Percentiles rank a stretch among this genome's conserved stretches.
phyloP scores from a whole-genome alignment of 2,113 vertebrate species.

The Aegypius monachus region DNA sequence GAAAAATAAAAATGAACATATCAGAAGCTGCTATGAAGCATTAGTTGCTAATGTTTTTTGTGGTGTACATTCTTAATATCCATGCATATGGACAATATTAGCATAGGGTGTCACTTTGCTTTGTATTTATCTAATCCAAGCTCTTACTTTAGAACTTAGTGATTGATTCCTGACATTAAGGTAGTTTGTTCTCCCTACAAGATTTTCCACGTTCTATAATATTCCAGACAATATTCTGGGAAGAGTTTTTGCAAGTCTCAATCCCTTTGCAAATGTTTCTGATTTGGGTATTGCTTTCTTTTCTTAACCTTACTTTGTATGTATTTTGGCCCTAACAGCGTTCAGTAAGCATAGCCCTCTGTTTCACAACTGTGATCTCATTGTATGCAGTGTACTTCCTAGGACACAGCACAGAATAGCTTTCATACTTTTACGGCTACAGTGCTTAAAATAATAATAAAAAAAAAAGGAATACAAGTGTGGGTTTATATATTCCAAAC shows the following conservation, averaged over 20 bases:
- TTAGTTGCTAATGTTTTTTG: not conserved
- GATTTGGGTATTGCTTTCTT: not conserved
- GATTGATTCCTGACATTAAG: not conserved
- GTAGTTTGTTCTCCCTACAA: not conserved
- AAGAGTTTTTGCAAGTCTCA: not conserved
- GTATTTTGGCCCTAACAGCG: not conserved
- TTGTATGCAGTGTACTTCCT: not conserved
- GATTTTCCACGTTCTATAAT: not conserved
- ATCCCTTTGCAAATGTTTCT: not conserved
- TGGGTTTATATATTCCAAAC: not conserved
- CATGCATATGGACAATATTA: not conserved
- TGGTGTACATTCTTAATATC: not conserved
- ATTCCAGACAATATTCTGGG: not conserved
- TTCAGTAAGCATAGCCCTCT: not conserved
- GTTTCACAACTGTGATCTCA: not conserved
- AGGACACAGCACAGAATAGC: not conserved
- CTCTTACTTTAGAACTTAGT: not conserved
- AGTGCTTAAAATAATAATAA: not conserved
- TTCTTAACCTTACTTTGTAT: not conserved
- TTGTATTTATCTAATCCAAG: not conserved
- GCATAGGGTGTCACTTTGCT: not conserved
- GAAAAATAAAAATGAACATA: not conserved
- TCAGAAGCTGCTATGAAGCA: not conserved
- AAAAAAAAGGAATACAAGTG: not conserved
- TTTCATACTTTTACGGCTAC: not conserved